These are phyloP conservation scores for Carcina quercana DNA, from an alignment of 2,888 invertebrate species.

Conservation along the genomic window DNA sequence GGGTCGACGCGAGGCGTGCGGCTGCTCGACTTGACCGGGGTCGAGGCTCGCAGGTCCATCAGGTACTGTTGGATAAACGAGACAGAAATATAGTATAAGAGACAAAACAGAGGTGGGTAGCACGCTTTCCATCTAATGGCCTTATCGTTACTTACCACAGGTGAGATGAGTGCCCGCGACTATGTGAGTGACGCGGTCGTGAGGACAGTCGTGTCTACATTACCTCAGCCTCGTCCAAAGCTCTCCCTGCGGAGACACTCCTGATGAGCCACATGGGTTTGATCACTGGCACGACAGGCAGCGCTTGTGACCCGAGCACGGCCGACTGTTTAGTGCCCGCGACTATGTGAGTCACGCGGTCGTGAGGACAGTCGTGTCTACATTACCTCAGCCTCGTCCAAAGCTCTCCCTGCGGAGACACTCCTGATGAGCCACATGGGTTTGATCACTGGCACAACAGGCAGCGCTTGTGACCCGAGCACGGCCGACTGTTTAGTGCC, in stretches of 20 bases:
- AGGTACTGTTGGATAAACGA: conserved; percentile 38
- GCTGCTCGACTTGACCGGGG: conserved; percentile 37
- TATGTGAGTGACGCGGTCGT: conserved; percentile 85
- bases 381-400: conserved; percentile 47
- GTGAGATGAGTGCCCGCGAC: conserved; percentile 77
- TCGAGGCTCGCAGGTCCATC: conserved; percentile 36
- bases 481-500: conserved; percentile 68
- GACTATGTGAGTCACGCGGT: conserved; percentile 85
- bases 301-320: conserved; percentile 18
- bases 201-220: conserved; percentile 83
- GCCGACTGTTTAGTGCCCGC: conserved; percentile 74
- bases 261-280: conserved; percentile 83
- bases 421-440: conserved; percentile 86
- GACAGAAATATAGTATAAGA: too few species aligned
- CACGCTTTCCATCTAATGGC: too few species aligned
- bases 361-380: conserved; percentile 83
- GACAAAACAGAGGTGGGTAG: too few species aligned
- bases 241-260: conserved; percentile 73
- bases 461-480: conserved; percentile 22
- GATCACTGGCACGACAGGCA: conserved; percentile 76
- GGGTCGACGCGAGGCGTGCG: conserved; percentile 33
- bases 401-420: conserved; percentile 59
- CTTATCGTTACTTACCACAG: too few species aligned
- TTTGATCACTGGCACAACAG: conserved; percentile 77
- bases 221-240: conserved; percentile 45